Conservation (phyloP, 2,113 vertebrate species). For the Ovis aries region ARS-UI_Ramb_v3.0 NC_056076.1:14217501-14218000, state of each 20-base stretch:
- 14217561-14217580: not conserved
- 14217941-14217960: constrained; percentile 26
- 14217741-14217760: not conserved
- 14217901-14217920: constrained; percentile 24
- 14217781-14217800: not conserved
- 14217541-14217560: not conserved
- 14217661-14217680: not conserved
- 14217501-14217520: not conserved
- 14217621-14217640: not conserved
- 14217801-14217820: not conserved
- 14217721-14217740: not conserved
- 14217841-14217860: constrained; percentile 21
- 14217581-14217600: not conserved
- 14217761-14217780: not conserved
- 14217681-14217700: not conserved
- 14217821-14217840: constrained; percentile 28
- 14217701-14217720: not conserved
- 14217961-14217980: not conserved
- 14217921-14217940: constrained; percentile 43
- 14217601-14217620: not conserved
- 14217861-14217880: constrained; percentile 47
- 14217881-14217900: constrained; percentile 35
- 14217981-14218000: not conserved
- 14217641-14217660: not conserved
- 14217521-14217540: not conserved